Conservation (phyloP, 2,888 invertebrate genomes). For the Chamaedrilus cognettii region DNA sequence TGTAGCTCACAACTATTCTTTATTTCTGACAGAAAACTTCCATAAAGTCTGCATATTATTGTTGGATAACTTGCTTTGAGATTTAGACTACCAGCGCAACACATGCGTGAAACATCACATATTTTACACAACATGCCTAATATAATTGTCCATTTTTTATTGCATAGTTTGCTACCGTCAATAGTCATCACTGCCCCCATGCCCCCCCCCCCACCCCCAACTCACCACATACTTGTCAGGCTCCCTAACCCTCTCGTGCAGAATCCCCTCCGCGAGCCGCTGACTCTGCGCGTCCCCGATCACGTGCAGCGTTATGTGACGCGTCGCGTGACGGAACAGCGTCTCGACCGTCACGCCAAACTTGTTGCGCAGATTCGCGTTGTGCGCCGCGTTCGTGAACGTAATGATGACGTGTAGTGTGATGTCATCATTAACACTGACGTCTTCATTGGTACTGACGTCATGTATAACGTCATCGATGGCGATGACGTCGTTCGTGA, state of each 20-base stretch:
- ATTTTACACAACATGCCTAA: too few relatives aligned
- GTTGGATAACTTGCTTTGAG: conserved; percentile 22
- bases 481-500: too few relatives aligned
- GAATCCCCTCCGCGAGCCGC: conserved; percentile 42
- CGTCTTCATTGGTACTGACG: too few relatives aligned
- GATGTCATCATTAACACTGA: background rate
- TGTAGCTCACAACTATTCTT: too few relatives aligned
- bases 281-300: conserved; percentile 52
- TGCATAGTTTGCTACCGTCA: too few relatives aligned
- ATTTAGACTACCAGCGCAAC: background rate
- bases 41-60: too few relatives aligned
- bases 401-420: conserved; percentile 39
- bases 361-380: conserved; percentile 35
- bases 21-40: too few relatives aligned
- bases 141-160: too few relatives aligned
- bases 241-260: conserved; percentile 25
- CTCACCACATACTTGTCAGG: conserved; percentile 3
- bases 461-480: too few relatives aligned
- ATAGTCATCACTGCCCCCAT: too few relatives aligned
- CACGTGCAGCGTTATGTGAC: conserved; percentile 43
- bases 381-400: conserved; percentile 39
- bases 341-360: conserved; percentile 36
- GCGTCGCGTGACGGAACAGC: conserved; percentile 35
- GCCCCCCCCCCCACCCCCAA: background rate
- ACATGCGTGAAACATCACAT: too few relatives aligned